A percentile compares a stretch with the other conserved stretches of the same genome.
Evolutionary conservation across 2,113 vertebrate genomes (phyloP).

Genomic region (Octodon degus): DNA sequence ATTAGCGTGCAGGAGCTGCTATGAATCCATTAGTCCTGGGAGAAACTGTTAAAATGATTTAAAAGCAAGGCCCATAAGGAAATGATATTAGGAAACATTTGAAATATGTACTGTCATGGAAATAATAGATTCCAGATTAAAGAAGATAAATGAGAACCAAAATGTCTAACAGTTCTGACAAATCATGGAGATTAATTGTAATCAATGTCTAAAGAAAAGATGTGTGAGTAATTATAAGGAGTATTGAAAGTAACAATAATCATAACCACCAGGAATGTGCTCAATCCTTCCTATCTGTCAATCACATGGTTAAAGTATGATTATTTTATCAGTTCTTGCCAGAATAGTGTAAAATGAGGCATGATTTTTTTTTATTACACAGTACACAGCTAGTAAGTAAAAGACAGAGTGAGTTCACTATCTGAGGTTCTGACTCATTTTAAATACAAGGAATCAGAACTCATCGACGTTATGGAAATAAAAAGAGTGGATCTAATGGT

Average conservation of each 20-base stretch:
- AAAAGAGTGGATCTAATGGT: background rate
- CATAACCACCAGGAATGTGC: background rate
- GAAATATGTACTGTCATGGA: background rate
- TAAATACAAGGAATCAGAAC: background rate
- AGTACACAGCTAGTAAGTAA: background rate
- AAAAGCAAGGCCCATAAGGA: background rate
- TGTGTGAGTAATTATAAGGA: background rate
- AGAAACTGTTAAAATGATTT: background rate
- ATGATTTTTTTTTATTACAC: background rate
- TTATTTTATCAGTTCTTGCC: background rate
- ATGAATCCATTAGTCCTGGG: background rate
- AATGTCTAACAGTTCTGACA: background rate
- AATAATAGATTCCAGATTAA: constrained; percentile 24
- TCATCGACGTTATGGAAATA: background rate
- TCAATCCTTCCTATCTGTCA: background rate
- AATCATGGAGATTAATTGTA: background rate
- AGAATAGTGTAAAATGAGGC: background rate
- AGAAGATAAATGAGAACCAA: background rate
- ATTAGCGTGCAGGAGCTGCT: accelerated
- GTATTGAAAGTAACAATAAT: background rate
- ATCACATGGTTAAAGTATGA: background rate
- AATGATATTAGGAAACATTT: background rate
- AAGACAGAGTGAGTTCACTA: background rate
- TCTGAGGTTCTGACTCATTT: background rate
- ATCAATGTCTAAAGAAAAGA: background rate